Evolutionary conservation across 2,113 vertebrate species (phyloP).

Genomic region (Laticauda laticaudata): DNA sequence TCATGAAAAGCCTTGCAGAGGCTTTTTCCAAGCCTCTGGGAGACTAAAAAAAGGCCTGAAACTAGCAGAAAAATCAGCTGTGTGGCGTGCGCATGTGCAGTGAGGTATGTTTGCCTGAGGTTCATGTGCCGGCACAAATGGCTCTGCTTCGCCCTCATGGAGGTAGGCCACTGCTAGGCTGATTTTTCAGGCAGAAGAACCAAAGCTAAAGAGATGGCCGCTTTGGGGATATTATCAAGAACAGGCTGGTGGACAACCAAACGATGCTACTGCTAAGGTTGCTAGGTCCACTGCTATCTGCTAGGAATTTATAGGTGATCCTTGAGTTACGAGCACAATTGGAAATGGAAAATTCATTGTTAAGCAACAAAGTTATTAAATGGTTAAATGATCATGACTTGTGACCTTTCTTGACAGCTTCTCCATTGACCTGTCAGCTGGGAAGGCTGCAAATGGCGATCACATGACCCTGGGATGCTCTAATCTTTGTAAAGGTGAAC

Average conservation of each 20-base stretch:
- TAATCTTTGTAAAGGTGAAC: not conserved
- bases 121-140: no score
- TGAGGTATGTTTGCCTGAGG: no score
- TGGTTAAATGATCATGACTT: not conserved
- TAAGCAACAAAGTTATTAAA: not conserved
- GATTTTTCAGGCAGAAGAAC: not conserved
- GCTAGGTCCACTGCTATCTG: not conserved
- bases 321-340: not conserved
- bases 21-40: no score
- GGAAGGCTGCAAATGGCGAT: not conserved
- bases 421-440: not conserved
- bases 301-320: not conserved
- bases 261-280: not conserved
- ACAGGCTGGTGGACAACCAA: not conserved
- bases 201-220: not conserved
- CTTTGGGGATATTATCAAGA: not conserved
- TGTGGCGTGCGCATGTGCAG: no score
- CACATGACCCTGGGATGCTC: not conserved
- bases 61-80: no score
- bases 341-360: not conserved
- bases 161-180: not conserved
- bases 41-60: no score
- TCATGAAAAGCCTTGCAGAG: no score
- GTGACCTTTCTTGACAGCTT: not conserved
- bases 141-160: no score